phyloP scores from a whole-genome alignment of 2,113 vertebrate species.

The Platichthys stellatus region DNA sequence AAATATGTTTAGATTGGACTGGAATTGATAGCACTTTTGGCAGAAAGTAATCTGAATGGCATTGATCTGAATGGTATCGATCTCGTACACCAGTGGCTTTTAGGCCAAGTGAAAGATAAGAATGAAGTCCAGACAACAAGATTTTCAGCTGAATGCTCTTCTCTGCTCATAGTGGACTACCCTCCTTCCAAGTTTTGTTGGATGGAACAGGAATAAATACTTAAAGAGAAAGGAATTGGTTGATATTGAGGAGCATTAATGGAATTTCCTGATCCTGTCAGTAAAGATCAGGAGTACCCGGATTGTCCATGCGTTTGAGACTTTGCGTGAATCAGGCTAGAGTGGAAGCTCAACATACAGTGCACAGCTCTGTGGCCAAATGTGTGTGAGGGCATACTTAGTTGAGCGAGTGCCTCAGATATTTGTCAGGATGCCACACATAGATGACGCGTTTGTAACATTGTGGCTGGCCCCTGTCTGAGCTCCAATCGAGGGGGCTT shows the following conservation, averaged over 20 bases:
- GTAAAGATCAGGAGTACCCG: constrained; percentile 34
- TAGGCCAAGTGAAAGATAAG: background rate
- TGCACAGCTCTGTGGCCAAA: constrained; percentile 56
- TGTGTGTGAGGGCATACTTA: constrained; percentile 67
- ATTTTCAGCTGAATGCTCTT: background rate
- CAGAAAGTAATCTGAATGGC: constrained; percentile 3
- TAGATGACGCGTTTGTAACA: constrained; percentile 67
- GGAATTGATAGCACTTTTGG: constrained; percentile 41
- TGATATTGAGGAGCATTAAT: constrained; percentile 54
- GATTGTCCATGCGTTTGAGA: constrained; percentile 26
- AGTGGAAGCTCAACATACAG: constrained; percentile 39
- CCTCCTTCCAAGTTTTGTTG: constrained; percentile 13
- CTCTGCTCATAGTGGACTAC: constrained; percentile 8
- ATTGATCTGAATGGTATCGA: constrained; percentile 30
- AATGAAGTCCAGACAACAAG: background rate
- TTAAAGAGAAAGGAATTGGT: constrained; percentile 48
- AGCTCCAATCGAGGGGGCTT: constrained; percentile 44
- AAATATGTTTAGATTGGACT: constrained; percentile 57
- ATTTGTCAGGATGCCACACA: constrained; percentile 80
- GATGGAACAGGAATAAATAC: constrained; percentile 52
- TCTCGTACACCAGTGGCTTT: background rate
- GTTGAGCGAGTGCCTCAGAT: constrained; percentile 76
- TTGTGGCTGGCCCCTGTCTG: constrained; percentile 63
- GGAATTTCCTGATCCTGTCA: constrained; percentile 68
- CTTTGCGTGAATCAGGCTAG: constrained; percentile 44